Percentiles rank a stretch among this genome's conserved stretches.
Evolutionary conservation across 2,888 invertebrate genomes (phyloP).

Genomic region (Epinotia bilunana): DNA sequence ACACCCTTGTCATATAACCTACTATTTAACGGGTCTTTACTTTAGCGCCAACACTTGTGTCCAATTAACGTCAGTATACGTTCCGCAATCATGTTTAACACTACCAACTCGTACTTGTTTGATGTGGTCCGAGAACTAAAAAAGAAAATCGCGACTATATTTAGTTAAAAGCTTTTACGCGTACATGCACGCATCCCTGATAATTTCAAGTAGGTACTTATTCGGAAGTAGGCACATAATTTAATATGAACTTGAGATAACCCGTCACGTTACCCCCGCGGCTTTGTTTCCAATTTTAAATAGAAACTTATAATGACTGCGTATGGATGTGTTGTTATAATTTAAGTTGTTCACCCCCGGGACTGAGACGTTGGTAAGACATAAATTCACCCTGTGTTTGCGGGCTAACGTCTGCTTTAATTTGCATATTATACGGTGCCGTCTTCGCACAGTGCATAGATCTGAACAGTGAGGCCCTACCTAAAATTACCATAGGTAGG

Average conservation of each 20-base stretch:
- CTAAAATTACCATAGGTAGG: no score
- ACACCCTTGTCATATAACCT: no score
- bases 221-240: slow-evolving; percentile 20
- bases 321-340: slow-evolving; percentile 56
- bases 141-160: no score
- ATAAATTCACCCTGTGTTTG: slow-evolving; percentile 75
- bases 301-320: slow-evolving; percentile 52
- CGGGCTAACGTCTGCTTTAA: slow-evolving; percentile 68
- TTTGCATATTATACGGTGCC: slow-evolving; percentile 70
- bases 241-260: slow-evolving; percentile 30
- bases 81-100: no score
- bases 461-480: slow-evolving; percentile 13
- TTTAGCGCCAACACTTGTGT: no score
- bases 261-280: slow-evolving; percentile 18
- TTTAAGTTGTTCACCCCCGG: slow-evolving; percentile 54
- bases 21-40: no score
- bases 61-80: no score
- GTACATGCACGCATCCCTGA: slow-evolving; percentile 8
- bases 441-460: slow-evolving; percentile 44
- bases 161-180: background rate
- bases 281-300: slow-evolving; percentile 50
- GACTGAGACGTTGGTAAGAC: slow-evolving; percentile 60
- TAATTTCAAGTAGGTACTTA: slow-evolving; percentile 21
- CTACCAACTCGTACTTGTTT: no score
- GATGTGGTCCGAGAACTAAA: no score